A percentile compares a stretch with the other conserved stretches of the same genome.
phyloP scores from a whole-genome alignment of 2,797 vertebrate genomes.

The Naso thynnoides region DNA sequence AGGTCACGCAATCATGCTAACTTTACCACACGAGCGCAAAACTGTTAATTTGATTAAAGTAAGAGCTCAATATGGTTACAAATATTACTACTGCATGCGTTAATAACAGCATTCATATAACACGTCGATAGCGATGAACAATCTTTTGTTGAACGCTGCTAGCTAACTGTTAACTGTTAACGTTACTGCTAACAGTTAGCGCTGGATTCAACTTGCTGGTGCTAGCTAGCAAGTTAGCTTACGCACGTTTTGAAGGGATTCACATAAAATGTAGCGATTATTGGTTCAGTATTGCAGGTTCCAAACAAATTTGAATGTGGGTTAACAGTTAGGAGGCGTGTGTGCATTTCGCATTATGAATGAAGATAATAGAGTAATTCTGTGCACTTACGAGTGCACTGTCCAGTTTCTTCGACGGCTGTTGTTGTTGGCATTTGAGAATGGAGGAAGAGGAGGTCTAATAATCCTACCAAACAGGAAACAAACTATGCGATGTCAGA shows the following conservation, averaged over 20 bases:
- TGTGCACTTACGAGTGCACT: conserved; percentile 85
- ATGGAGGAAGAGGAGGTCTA: conserved; percentile 90
- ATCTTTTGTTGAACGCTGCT: conserved; percentile 78
- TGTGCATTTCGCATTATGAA: conserved; percentile 30
- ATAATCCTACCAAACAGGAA: conserved; percentile 87
- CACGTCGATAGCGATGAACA: conserved; percentile 29
- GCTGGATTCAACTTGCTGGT: conserved; percentile 51
- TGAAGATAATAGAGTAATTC: conserved; percentile 48
- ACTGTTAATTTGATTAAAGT: neutral
- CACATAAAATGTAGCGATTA: conserved; percentile 15
- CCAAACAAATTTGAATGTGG: neutral
- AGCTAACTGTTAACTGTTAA: conserved; percentile 71
- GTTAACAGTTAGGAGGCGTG: neutral
- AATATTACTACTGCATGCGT: neutral
- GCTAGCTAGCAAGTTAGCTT: conserved; percentile 75
- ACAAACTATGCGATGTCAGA: conserved; percentile 74
- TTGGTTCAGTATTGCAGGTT: conserved; percentile 32
- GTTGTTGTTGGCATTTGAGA: conserved; percentile 88
- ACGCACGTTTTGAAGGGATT: conserved; percentile 75
- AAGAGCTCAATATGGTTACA: neutral
- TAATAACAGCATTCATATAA: neutral
- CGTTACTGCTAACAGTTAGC: conserved; percentile 69
- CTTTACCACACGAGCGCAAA: conserved; percentile 46
- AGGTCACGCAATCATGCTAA: conserved; percentile 73
- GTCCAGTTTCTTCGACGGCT: conserved; percentile 83